Evolutionary conservation across 2,888 invertebrate species (phyloP).

Genomic region (Synanthedon formicaeformis): DNA sequence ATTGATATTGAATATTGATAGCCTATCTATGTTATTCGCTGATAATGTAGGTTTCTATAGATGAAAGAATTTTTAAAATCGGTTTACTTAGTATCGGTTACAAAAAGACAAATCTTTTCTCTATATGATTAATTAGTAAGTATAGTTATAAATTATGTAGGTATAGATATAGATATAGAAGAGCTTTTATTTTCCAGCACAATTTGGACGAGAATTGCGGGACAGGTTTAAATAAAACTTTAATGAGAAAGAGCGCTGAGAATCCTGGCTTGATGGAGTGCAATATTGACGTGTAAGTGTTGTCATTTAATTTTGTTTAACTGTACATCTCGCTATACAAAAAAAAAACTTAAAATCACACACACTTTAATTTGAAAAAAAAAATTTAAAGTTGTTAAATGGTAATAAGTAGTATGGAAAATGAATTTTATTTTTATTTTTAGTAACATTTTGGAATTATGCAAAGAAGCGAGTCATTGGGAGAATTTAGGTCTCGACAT

Average conservation of each 20-base stretch:
- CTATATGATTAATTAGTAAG: too few species aligned
- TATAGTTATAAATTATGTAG: too few species aligned
- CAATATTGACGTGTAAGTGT: slow-evolving; percentile 80
- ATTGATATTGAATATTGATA: too few species aligned
- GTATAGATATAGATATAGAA: too few species aligned
- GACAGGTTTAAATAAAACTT: slow-evolving; percentile 74
- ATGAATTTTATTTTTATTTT: slow-evolving; percentile 6
- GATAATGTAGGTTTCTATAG: too few species aligned
- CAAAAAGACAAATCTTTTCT: too few species aligned
- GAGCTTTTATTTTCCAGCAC: slow-evolving; percentile 53
- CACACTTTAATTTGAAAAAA: too few species aligned
- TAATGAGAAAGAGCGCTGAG: slow-evolving; percentile 77
- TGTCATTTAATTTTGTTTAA: neutral
- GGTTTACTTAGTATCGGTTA: too few species aligned
- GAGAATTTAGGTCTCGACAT: slow-evolving; percentile 76
- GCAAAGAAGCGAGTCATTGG: slow-evolving; percentile 81
- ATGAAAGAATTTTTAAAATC: too few species aligned
- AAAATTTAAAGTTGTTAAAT: too few species aligned
- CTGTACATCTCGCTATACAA: neutral
- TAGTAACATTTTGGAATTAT: slow-evolving; percentile 75
- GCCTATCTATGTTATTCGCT: too few species aligned
- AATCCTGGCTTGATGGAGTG: slow-evolving; percentile 78
- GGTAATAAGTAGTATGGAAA: too few species aligned
- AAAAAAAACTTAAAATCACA: neutral
- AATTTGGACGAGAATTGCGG: slow-evolving; percentile 72